Conservation (phyloP, 2,113 vertebrate genomes). For the Apodemus sylvaticus region DNA sequence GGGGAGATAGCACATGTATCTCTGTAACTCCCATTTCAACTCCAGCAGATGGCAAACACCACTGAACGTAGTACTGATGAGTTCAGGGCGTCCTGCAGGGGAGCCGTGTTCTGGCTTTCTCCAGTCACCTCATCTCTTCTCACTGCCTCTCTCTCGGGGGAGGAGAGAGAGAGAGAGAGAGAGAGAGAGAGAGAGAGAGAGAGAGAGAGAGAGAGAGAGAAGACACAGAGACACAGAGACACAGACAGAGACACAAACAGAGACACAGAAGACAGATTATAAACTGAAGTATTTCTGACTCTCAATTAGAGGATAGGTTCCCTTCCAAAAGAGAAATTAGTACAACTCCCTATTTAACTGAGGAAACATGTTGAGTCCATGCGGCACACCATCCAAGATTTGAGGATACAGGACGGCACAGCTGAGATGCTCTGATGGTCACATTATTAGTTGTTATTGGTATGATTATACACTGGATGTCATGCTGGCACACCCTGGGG, state of each 20-base stretch:
- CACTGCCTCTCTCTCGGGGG: neutral
- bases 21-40: constrained; percentile 41
- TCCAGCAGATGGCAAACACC: neutral
- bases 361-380: neutral
- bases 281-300: neutral
- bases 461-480: neutral
- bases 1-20: neutral
- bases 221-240: too few relatives aligned
- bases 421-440: too few relatives aligned
- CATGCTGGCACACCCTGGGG: too few relatives aligned
- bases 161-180: too few relatives aligned
- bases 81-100: neutral
- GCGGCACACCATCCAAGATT: neutral
- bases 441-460: neutral
- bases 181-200: too few relatives aligned
- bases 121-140: neutral
- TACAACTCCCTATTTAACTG: neutral
- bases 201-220: too few relatives aligned
- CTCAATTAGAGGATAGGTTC: neutral
- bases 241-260: too few relatives aligned
- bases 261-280: too few relatives aligned
- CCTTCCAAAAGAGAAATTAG: neutral
- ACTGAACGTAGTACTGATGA: neutral
- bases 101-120: neutral
- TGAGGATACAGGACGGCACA: neutral